A percentile compares a stretch with the other conserved stretches of the same genome.
Conservation (phyloP, 2,888 invertebrate genomes). For the Yponomeuta malinellus region DNA sequence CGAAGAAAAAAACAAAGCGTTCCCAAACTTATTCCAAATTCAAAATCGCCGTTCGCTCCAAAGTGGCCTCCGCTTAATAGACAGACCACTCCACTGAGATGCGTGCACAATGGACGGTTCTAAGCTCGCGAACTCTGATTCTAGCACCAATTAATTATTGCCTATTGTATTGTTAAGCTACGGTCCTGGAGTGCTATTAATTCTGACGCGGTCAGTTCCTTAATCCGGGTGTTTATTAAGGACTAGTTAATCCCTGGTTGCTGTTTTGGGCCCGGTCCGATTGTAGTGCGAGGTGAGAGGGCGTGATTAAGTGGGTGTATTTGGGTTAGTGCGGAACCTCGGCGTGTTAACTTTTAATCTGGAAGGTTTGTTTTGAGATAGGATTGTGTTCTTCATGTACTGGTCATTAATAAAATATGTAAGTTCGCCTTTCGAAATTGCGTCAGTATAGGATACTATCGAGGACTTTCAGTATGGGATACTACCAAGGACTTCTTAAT, state of each 20-base stretch:
- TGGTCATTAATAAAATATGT: no score
- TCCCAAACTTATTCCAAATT: background rate
- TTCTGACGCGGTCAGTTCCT: conserved; percentile 63
- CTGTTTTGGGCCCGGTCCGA: conserved; percentile 2
- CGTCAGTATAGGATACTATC: no score
- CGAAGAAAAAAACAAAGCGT: no score
- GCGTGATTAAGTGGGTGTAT: background rate
- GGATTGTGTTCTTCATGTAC: no score
- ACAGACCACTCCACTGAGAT: conserved; percentile 3
- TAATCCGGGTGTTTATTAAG: conserved; percentile 65
- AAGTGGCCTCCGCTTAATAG: background rate
- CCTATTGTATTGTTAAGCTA: conserved; percentile 60
- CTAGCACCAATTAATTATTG: conserved; percentile 72
- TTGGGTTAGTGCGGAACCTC: no score
- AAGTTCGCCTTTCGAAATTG: no score
- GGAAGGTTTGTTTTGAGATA: no score
- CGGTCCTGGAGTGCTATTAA: conserved; percentile 62
- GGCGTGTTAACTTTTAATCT: no score
- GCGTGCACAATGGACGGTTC: background rate
- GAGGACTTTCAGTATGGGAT: no score
- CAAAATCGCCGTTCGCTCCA: background rate
- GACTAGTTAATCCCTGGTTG: conserved; percentile 15
- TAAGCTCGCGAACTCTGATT: conserved; percentile 47
- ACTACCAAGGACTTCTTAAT: no score
- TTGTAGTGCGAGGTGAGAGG: background rate